These are phyloP conservation scores for Cynopterus sphinx DNA, from an alignment of 2,797 vertebrate species.

Conservation along the genomic window DNA sequence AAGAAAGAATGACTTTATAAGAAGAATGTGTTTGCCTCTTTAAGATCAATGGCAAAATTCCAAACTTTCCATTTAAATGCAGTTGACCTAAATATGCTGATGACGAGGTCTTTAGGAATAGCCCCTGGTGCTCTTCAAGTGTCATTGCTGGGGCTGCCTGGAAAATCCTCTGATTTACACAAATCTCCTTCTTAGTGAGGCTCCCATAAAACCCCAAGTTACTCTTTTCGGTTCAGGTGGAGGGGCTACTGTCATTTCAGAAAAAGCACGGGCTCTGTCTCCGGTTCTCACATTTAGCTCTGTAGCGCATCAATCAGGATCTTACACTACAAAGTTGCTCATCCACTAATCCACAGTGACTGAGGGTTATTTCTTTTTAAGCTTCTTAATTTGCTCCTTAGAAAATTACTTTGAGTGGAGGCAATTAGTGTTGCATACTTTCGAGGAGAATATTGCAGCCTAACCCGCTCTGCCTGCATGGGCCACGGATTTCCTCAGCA, in stretches of 20 bases:
- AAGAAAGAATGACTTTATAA: not conserved
- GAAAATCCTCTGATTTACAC: slow-evolving; percentile 31
- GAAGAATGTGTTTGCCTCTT: not conserved
- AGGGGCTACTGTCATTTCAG: not conserved
- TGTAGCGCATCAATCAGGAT: not conserved
- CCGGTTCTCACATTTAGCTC: not conserved
- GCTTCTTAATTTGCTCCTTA: slow-evolving; percentile 47
- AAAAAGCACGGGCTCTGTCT: not conserved
- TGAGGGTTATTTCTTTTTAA: slow-evolving; percentile 13
- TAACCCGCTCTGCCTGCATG: not conserved
- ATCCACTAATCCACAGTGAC: not conserved
- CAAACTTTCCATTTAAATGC: not conserved
- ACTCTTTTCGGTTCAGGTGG: not conserved
- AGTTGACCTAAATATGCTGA: slow-evolving; percentile 26
- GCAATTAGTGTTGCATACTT: slow-evolving; percentile 42
- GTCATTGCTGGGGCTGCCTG: not conserved
- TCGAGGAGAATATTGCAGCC: slow-evolving; percentile 56
- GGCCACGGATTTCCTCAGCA: slow-evolving; percentile 43
- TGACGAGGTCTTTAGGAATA: not conserved
- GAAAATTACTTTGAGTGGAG: slow-evolving; percentile 59
- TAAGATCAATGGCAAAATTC: slow-evolving; percentile 3
- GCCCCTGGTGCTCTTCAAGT: not conserved
- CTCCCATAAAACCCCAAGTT: not conserved
- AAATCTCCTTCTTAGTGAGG: not conserved
- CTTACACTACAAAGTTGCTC: slow-evolving; percentile 25